Evolutionary conservation across 1,140 invertebrate species (phyloP).

Genomic region (Eueides isabella): DNA sequence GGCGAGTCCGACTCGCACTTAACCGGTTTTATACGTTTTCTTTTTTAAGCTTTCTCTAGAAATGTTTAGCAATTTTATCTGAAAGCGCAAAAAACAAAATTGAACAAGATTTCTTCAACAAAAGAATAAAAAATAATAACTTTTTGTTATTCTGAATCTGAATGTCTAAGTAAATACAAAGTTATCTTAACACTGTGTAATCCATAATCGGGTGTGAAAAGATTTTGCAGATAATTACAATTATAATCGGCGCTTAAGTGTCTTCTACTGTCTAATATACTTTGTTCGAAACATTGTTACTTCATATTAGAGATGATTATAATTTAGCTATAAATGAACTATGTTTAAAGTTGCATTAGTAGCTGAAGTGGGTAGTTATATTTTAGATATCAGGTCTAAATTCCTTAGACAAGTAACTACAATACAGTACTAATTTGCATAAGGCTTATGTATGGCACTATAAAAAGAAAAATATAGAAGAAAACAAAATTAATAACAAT

Average conservation of each 20-base stretch:
- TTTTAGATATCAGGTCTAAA: too few relatives aligned
- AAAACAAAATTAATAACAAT: too few relatives aligned
- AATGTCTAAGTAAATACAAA: constrained; percentile 1
- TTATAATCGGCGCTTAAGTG: constrained; percentile 32
- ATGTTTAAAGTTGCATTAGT: background rate
- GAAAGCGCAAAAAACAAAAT: background rate
- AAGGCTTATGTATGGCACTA: too few relatives aligned
- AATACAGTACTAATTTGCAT: too few relatives aligned
- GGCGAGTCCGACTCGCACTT: too few relatives aligned
- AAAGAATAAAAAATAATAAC: background rate
- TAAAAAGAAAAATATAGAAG: too few relatives aligned
- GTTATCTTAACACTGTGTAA: background rate
- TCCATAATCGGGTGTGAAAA: constrained; percentile 11
- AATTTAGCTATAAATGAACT: background rate
- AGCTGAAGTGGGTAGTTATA: background rate
- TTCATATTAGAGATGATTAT: background rate
- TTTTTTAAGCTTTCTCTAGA: constrained; percentile 3
- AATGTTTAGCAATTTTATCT: background rate
- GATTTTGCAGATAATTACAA: constrained; percentile 26
- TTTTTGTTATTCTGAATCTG: background rate
- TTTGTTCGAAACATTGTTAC: background rate
- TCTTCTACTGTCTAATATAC: background rate
- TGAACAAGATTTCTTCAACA: constrained; percentile 2
- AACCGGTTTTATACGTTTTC: background rate
- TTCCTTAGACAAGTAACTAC: too few relatives aligned